Percentiles rank a stretch among this genome's conserved stretches.
Evolutionary conservation across 2,888 invertebrate genomes (phyloP).

Genomic region (Stegana nigrithorax): DNA sequence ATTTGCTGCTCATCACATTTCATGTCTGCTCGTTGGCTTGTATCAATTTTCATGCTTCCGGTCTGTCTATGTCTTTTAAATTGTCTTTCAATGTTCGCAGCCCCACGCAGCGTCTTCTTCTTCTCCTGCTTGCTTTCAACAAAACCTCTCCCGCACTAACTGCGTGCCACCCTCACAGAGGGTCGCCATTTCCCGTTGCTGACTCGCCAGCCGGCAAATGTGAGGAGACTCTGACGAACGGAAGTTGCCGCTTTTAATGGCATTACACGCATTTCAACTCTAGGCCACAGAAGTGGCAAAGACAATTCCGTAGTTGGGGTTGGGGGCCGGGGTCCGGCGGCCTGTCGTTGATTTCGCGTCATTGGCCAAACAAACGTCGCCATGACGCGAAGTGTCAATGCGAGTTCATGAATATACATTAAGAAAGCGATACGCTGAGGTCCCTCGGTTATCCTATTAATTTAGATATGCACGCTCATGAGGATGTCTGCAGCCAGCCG

Average conservation of each 20-base stretch:
- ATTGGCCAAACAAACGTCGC: too few relatives aligned
- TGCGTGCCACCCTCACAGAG: neutral
- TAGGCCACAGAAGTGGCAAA: conserved; percentile 42
- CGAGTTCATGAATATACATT: too few relatives aligned
- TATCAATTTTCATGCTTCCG: neutral
- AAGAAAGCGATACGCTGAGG: too few relatives aligned
- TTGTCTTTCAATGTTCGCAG: too few relatives aligned
- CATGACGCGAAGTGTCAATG: too few relatives aligned
- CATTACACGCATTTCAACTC: conserved; percentile 58
- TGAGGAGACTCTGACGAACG: conserved; percentile 49
- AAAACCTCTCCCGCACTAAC: neutral
- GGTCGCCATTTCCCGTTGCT: neutral
- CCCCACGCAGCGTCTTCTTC: too few relatives aligned
- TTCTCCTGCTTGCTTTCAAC: neutral
- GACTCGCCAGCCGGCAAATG: too few relatives aligned
- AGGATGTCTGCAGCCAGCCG: too few relatives aligned
- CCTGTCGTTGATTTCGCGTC: too few relatives aligned
- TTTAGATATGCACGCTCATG: too few relatives aligned
- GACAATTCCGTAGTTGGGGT: conserved; percentile 38
- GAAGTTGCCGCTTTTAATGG: conserved; percentile 58
- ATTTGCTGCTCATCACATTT: conserved; percentile 1
- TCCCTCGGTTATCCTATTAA: too few relatives aligned
- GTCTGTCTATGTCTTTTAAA: neutral
- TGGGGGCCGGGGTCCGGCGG: too few relatives aligned
- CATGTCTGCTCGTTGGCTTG: neutral